These are phyloP conservation scores for Dendrocincla tyrannina DNA, from an alignment of 2,797 vertebrate species.

Conservation along the genomic window DNA sequence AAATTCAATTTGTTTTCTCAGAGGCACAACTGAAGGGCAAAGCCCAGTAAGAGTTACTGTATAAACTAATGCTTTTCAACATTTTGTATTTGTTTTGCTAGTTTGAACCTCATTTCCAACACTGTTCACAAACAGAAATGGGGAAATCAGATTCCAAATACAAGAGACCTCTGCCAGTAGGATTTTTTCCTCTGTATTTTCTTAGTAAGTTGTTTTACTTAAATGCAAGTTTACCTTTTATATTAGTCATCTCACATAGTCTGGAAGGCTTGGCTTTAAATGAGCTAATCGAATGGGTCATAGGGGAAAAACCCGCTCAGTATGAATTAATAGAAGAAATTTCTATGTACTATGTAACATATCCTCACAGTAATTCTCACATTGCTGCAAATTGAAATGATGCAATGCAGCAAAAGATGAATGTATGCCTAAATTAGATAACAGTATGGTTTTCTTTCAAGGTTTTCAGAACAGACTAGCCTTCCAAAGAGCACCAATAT, in stretches of 20 bases:
- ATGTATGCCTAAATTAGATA: neutral
- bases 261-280: neutral
- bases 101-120: conserved; percentile 48
- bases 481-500: neutral
- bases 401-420: neutral
- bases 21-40: conserved; percentile 67
- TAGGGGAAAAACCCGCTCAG: neutral
- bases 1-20: conserved; percentile 77
- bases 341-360: neutral
- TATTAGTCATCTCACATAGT: neutral
- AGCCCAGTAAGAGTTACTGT: conserved; percentile 46
- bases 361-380: neutral
- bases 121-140: neutral
- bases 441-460: neutral
- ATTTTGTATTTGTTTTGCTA: conserved; percentile 23
- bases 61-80: conserved; percentile 55
- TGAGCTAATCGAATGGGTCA: neutral
- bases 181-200: neutral
- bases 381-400: neutral
- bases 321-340: neutral
- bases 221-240: neutral
- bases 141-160: conserved; percentile 27
- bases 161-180: neutral
- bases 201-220: neutral
- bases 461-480: neutral